A percentile compares a stretch with the other conserved stretches of the same genome.
Evolutionary conservation across 2,797 vertebrate species (phyloP).

Genomic region (Buphagus erythrorhynchus): DNA sequence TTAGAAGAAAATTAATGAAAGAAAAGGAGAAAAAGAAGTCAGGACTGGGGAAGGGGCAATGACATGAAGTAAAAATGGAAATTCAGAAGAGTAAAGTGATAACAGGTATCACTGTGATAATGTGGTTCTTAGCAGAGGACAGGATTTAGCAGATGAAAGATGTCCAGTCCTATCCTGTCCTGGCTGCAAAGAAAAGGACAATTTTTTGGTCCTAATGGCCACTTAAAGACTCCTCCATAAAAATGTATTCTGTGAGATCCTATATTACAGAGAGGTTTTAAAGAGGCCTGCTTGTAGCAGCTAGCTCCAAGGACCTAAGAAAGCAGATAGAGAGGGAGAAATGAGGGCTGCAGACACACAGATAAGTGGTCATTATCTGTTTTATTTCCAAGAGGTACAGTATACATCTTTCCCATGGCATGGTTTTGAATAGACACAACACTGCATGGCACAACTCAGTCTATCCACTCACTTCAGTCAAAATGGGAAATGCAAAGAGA

Average conservation of each 20-base stretch:
- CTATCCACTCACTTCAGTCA: not conserved
- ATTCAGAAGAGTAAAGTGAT: not conserved
- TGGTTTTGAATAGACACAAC: not conserved
- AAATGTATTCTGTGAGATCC: not conserved
- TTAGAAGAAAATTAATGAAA: not conserved
- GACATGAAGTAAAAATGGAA: not conserved
- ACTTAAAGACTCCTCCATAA: not conserved
- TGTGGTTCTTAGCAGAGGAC: not conserved
- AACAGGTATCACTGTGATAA: not conserved
- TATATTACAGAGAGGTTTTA: not conserved
- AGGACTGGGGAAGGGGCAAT: not conserved
- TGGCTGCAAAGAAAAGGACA: not conserved
- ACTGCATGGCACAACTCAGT: not conserved
- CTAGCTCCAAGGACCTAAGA: not conserved
- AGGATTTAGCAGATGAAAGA: not conserved
- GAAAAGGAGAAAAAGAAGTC: not conserved
- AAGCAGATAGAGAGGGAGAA: not conserved
- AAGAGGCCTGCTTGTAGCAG: not conserved
- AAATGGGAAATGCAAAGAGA: not conserved
- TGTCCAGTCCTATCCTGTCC: not conserved
- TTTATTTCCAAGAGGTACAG: conserved; percentile 23
- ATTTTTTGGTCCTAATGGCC: not conserved
- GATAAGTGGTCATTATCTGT: not conserved
- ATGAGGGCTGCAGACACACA: not conserved
- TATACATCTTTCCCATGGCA: not conserved